phyloP scores from a whole-genome alignment of 2,113 vertebrate genomes.

The Cheilinus undulatus region DNA sequence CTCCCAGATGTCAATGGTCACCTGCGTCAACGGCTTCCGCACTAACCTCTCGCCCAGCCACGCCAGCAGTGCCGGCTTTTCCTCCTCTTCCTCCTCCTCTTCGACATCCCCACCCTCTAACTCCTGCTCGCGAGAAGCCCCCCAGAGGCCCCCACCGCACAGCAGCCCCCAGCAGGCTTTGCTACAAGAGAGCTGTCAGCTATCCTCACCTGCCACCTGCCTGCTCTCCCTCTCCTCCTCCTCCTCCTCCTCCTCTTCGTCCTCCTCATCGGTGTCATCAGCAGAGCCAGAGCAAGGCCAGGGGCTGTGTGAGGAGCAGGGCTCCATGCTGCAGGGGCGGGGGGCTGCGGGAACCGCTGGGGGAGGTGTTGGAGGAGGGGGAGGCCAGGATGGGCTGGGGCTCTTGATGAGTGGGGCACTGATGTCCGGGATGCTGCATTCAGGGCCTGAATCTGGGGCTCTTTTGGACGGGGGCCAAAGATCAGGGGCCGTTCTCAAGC shows the following conservation, averaged over 20 bases:
- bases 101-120: conserved; percentile 77
- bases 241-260: conserved; percentile 72
- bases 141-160: conserved; percentile 80
- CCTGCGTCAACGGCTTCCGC: conserved; percentile 89
- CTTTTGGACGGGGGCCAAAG: conserved; percentile 82
- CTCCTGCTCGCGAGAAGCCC: conserved; percentile 77
- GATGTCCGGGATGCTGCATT: conserved; percentile 70
- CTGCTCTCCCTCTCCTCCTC: conserved; percentile 85
- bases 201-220: conserved; percentile 87
- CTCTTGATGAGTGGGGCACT: conserved; percentile 71
- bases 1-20: conserved; percentile 90
- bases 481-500: conserved; percentile 87
- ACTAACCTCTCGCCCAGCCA: conserved; percentile 83
- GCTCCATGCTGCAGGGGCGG: conserved; percentile 83
- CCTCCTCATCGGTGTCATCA: conserved; percentile 79
- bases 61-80: conserved; percentile 81
- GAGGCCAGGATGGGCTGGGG: conserved; percentile 70
- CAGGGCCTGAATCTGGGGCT: conserved; percentile 51
- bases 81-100: conserved; percentile 78
- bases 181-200: conserved; percentile 85
- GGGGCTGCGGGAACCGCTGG: conserved; percentile 56
- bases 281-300: conserved; percentile 82
- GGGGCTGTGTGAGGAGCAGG: conserved; percentile 83
- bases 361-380: conserved; percentile 52
- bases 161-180: conserved; percentile 80